Conservation (phyloP, 2,113 vertebrate species). For the Eptesicus fuscus region DNA sequence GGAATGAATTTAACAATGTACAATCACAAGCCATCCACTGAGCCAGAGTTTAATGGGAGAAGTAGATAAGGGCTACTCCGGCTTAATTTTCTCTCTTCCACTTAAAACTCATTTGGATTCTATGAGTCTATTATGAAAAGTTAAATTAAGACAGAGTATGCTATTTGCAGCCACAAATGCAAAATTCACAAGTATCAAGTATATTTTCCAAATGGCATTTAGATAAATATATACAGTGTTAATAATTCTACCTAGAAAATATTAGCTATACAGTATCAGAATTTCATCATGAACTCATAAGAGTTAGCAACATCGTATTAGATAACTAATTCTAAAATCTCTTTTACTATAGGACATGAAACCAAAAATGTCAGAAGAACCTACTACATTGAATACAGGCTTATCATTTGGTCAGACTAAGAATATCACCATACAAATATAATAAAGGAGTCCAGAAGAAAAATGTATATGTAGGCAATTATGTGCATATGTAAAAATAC, state of each 20-base stretch:
- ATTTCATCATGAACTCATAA: background rate
- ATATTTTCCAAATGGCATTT: background rate
- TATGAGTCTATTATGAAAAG: background rate
- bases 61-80: background rate
- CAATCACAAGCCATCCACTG: background rate
- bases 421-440: background rate
- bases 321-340: background rate
- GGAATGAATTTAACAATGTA: slow-evolving; percentile 31
- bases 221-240: background rate
- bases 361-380: background rate
- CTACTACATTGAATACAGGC: background rate
- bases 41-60: background rate
- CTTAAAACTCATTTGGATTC: background rate
- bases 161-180: background rate
- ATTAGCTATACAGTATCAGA: background rate
- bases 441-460: background rate
- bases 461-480: background rate
- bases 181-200: background rate
- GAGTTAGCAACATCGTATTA: background rate
- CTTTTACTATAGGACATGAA: background rate
- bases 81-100: background rate
- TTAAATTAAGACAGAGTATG: background rate
- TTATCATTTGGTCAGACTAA: background rate
- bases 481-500: background rate
- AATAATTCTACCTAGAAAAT: background rate